A percentile compares a stretch with the other conserved stretches of the same genome.
phyloP scores from a whole-genome alignment of 1,140 invertebrate species.

The Stenopsyche tienmushanensis region DNA sequence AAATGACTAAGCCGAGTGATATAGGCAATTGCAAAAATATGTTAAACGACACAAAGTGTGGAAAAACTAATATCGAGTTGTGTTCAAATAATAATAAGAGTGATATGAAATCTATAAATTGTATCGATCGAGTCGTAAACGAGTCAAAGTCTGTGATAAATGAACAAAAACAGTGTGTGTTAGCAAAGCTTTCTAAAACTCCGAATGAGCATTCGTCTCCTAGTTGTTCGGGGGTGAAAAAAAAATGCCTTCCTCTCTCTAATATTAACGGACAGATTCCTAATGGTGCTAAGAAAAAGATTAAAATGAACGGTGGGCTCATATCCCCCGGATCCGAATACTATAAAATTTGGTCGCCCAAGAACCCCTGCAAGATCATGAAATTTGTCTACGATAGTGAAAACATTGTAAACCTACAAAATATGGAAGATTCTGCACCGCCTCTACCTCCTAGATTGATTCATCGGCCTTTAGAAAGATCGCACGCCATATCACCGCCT shows the following conservation, averaged over 20 bases:
- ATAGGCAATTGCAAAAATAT: conserved; percentile 13
- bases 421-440: conserved; percentile 53
- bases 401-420: conserved; percentile 52
- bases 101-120: conserved; percentile 19
- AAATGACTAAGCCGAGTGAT: conserved; percentile 43
- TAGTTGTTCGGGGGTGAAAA: conserved; percentile 49
- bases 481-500: conserved; percentile 58
- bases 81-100: conserved; percentile 25
- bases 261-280: conserved; percentile 49
- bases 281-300: conserved; percentile 55
- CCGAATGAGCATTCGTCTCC: conserved; percentile 11
- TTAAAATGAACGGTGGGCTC: conserved; percentile 50
- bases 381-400: conserved; percentile 57
- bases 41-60: not conserved
- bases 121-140: conserved; percentile 19
- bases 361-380: conserved; percentile 58
- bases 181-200: conserved; percentile 6
- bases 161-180: conserved; percentile 27
- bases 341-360: conserved; percentile 62
- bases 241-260: conserved; percentile 52
- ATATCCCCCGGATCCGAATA: conserved; percentile 60
- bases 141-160: conserved; percentile 40
- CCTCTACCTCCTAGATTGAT: conserved; percentile 53
- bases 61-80: conserved; percentile 6
- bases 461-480: conserved; percentile 65